phyloP scores from a whole-genome alignment of 2,888 invertebrate species.

The Trachelus iudaicus region DNA sequence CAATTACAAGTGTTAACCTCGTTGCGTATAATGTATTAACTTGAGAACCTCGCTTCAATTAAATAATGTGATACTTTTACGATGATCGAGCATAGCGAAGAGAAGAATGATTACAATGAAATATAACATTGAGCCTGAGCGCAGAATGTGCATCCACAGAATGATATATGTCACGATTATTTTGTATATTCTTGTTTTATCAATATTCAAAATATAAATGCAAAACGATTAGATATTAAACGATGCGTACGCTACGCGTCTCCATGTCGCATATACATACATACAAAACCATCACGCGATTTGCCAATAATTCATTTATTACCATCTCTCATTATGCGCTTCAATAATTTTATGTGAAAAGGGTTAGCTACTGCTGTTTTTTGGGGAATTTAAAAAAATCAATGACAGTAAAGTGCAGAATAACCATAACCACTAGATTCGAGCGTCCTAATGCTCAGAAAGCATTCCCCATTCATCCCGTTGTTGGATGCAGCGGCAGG shows the following conservation, averaged over 20 bases:
- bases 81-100: not conserved
- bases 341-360: not conserved
- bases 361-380: not conserved
- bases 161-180: not conserved
- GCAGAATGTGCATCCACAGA: not conserved
- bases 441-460: constrained; percentile 12
- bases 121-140: not conserved
- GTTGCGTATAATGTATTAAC: not conserved
- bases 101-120: not conserved
- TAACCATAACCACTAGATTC: not conserved
- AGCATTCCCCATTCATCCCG: constrained; percentile 31
- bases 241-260: not conserved
- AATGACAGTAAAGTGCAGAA: not conserved
- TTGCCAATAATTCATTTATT: not conserved
- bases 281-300: not conserved
- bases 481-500: constrained; percentile 24
- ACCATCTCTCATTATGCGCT: not conserved
- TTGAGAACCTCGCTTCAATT: not conserved
- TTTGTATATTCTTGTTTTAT: not conserved
- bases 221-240: not conserved
- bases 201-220: not conserved
- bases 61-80: not conserved
- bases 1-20: not conserved
- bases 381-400: not conserved
- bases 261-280: not conserved